phyloP scores from a whole-genome alignment of 2,888 invertebrate species.

The Archips crataeganus region DNA sequence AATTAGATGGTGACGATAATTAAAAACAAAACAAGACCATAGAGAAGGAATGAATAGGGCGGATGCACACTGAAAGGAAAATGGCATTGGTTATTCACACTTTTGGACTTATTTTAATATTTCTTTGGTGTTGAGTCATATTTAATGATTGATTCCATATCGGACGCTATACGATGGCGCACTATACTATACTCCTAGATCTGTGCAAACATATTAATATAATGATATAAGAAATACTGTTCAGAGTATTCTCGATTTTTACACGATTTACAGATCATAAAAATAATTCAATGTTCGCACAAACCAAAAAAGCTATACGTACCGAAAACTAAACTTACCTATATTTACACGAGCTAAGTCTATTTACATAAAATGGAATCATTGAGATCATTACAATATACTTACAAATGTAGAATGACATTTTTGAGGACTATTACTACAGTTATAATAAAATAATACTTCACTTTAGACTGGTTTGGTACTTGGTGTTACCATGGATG shows the following conservation, averaged over 20 bases:
- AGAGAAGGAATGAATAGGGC: conserved; percentile 52
- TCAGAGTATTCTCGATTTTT: conserved; percentile 38
- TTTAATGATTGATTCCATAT: conserved; percentile 64
- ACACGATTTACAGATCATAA: conserved; percentile 39
- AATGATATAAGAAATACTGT: conserved; percentile 47
- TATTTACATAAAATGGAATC: conserved; percentile 84
- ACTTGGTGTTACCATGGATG: conserved; percentile 67
- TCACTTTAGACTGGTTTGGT: conserved; percentile 80
- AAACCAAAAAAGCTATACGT: conserved; percentile 54
- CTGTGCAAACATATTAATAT: conserved; percentile 55
- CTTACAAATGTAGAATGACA: conserved; percentile 68
- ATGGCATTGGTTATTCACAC: conserved; percentile 73
- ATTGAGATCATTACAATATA: conserved; percentile 84
- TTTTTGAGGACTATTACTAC: conserved; percentile 69
- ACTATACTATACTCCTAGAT: conserved; percentile 58
- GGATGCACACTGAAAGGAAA: conserved; percentile 80
- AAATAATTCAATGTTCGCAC: conserved; percentile 51
- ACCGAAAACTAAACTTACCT: conserved; percentile 61
- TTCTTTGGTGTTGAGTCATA: conserved; percentile 84
- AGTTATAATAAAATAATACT: conserved; percentile 78
- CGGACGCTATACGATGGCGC: conserved; percentile 80
- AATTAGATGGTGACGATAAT: conserved; percentile 45
- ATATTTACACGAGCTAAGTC: conserved; percentile 75
- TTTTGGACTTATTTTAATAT: conserved; percentile 74
- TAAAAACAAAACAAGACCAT: conserved; percentile 48